phyloP scores from a whole-genome alignment of 2,113 vertebrate species.

The Gobius niger region DNA sequence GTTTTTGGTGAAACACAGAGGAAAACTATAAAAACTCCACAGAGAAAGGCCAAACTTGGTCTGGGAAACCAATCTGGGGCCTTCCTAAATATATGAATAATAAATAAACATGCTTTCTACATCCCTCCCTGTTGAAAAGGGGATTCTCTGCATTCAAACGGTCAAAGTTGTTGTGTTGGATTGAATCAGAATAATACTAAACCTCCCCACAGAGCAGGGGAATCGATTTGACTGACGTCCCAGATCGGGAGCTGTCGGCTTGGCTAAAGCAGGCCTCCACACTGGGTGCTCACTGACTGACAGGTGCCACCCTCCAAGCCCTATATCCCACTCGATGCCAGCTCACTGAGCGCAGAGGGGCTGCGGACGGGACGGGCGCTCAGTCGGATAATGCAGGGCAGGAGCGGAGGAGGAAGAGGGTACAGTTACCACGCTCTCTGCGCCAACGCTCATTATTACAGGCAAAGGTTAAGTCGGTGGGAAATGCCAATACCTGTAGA shows the following conservation, averaged over 20 bases:
- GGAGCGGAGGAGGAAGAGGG: slow-evolving; percentile 37
- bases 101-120: too few relatives aligned
- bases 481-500: background rate
- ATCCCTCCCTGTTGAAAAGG: too few relatives aligned
- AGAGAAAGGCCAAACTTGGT: too few relatives aligned
- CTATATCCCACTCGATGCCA: slow-evolving; percentile 37
- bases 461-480: slow-evolving; percentile 11
- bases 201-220: slow-evolving; percentile 28
- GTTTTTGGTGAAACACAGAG: too few relatives aligned
- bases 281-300: slow-evolving; percentile 66
- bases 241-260: slow-evolving; percentile 57
- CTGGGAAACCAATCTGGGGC: too few relatives aligned
- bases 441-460: slow-evolving; percentile 38
- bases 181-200: background rate
- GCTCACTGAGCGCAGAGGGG: slow-evolving; percentile 33
- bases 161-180: too few relatives aligned
- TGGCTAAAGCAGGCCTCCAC: slow-evolving; percentile 66
- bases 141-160: too few relatives aligned
- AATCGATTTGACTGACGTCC: slow-evolving; percentile 45
- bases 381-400: slow-evolving; percentile 54
- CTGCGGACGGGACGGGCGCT: slow-evolving; percentile 49
- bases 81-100: too few relatives aligned
- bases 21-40: too few relatives aligned
- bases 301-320: slow-evolving; percentile 58
- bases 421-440: slow-evolving; percentile 47